phyloP scores from a whole-genome alignment of 2,888 invertebrate species.

The Mythimna lalbum region DNA sequence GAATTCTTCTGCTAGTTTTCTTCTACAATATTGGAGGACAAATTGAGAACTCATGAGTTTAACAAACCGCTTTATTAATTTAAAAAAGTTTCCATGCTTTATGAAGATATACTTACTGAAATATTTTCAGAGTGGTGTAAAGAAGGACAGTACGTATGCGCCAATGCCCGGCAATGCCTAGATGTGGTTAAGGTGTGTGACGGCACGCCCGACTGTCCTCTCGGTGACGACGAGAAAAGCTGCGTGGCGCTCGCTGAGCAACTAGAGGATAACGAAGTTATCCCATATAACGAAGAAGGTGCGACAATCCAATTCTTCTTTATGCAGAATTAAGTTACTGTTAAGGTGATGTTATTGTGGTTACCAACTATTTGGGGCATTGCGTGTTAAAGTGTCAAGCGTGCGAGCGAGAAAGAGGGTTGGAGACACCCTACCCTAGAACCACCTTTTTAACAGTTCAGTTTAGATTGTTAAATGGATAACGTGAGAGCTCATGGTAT shows the following conservation, averaged over 20 bases:
- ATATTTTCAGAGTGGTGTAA: constrained; percentile 93
- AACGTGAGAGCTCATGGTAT: too few relatives aligned
- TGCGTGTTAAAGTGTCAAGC: too few relatives aligned
- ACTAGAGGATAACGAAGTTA: constrained; percentile 89
- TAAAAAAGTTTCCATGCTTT: neutral
- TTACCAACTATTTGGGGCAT: too few relatives aligned
- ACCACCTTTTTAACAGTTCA: too few relatives aligned
- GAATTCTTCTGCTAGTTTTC: too few relatives aligned
- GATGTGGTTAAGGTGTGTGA: constrained; percentile 93
- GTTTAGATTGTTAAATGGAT: too few relatives aligned
- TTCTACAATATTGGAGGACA: too few relatives aligned
- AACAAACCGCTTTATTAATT: too few relatives aligned
- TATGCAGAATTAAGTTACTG: neutral
- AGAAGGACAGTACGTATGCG: constrained; percentile 93
- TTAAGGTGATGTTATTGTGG: too few relatives aligned
- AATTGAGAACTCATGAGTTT: too few relatives aligned
- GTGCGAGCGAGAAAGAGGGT: too few relatives aligned
- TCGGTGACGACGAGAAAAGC: constrained; percentile 94
- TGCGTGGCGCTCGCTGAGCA: constrained; percentile 92
- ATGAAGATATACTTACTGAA: neutral
- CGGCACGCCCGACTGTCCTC: constrained; percentile 93
- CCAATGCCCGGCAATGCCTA: constrained; percentile 93
- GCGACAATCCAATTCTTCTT: constrained; percentile 8
- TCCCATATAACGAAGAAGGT: constrained; percentile 92
- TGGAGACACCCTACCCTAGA: too few relatives aligned